phyloP scores from a whole-genome alignment of 2,113 vertebrate species.

The Labrus mixtus region DNA sequence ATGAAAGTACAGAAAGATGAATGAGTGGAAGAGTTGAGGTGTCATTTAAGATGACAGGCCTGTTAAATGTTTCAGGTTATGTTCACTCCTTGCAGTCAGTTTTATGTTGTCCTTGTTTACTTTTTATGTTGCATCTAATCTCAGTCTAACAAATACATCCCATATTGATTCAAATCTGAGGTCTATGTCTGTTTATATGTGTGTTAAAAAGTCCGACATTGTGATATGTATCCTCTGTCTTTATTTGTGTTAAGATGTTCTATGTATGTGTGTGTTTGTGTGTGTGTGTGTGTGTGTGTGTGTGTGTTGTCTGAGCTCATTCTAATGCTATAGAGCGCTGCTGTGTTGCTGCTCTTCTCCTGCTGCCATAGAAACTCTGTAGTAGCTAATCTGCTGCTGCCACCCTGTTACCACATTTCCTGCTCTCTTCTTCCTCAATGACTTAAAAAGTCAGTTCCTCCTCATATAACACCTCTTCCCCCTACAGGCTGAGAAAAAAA shows the following conservation, averaged over 20 bases:
- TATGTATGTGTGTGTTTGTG: slow-evolving; percentile 30
- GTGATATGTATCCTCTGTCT: slow-evolving; percentile 49
- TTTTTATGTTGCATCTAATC: slow-evolving; percentile 53
- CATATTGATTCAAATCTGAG: slow-evolving; percentile 59
- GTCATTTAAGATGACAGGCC: slow-evolving; percentile 26
- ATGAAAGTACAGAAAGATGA: slow-evolving; percentile 23
- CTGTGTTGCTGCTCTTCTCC: slow-evolving; percentile 71
- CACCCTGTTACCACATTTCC: slow-evolving; percentile 77
- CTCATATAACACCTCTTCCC: slow-evolving; percentile 57
- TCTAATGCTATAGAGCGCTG: slow-evolving; percentile 50
- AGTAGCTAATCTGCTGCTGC: slow-evolving; percentile 69
- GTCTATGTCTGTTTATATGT: slow-evolving; percentile 75
- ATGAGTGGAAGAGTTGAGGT: slow-evolving; percentile 23
- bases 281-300: slow-evolving; percentile 49
- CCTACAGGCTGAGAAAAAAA: slow-evolving; percentile 52
- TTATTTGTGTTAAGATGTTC: slow-evolving; percentile 27
- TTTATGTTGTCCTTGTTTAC: slow-evolving; percentile 46
- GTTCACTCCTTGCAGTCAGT: slow-evolving; percentile 24
- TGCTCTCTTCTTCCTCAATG: slow-evolving; percentile 73
- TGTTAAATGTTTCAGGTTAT: slow-evolving; percentile 18
- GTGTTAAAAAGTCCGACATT: slow-evolving; percentile 62
- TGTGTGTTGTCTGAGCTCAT: slow-evolving; percentile 56
- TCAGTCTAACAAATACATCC: slow-evolving; percentile 40
- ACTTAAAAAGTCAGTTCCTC: slow-evolving; percentile 59
- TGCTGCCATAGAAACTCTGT: slow-evolving; percentile 77